Evolutionary conservation across 2,888 invertebrate species (phyloP), one percentile per base, ranked within the genome.

Genomic region (Eupithecia subfuscata): DNA sequence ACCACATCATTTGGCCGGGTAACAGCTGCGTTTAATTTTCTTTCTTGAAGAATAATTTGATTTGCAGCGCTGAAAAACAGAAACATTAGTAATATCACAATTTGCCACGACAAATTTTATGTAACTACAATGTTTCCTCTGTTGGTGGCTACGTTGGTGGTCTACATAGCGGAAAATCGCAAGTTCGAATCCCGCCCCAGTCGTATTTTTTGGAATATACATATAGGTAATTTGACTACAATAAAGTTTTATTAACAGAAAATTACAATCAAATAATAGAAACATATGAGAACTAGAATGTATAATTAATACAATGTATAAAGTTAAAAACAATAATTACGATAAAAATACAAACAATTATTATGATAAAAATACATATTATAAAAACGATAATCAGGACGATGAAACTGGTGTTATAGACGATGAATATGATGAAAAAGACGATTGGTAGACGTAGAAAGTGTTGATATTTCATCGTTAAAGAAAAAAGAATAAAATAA

Each of bases 21-120:
- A 30, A 85, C 87, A 56, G 83, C 84, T 76, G 83, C 82, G 73
- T 82, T 87, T 85, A 88, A 86, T 76, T 83, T 86, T 82, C 90
- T 89, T 84, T 97, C 97, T 89, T 97, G 96, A 83, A 97, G 95
- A 81, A 98, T 95, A 82, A 98, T 96, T 87, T 97, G 97, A 90
- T 98, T 98, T 72, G 99, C 99, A 79, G 99, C 99, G 83, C 95
- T 95, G 92, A 79, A 88, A 88, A 79, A 72, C 48, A 37, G 40
- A n/a, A 6, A 18, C 5, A 40, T 67, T 67, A 67, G 22, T 40
- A 40, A n/a, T 9, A 34, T 5, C 60, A 40, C 40, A 40, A 40
- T 40, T 40, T 40, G 0, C 9, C 40, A 40, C 0, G 34, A 40
- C 1, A 40, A 40, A 11, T 9, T 40, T 40, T 40, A 2, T 11